These are phyloP conservation scores for Sebastes cheni DNA, from an alignment of 2,797 vertebrate species.

Conservation along the genomic window DNA sequence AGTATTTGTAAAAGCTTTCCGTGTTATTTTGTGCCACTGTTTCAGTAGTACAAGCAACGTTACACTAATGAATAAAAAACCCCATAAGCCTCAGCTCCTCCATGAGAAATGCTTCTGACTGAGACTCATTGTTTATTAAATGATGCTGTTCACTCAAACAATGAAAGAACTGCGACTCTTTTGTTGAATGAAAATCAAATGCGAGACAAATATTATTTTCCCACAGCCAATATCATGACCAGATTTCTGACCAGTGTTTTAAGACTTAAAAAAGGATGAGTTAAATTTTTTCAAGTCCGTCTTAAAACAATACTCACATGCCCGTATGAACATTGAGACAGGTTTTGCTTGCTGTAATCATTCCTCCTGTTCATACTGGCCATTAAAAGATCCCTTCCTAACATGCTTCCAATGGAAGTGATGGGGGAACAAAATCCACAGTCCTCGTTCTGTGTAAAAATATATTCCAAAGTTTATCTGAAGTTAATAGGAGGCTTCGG, in stretches of 20 bases:
- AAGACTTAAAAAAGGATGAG: not conserved
- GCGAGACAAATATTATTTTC: not conserved
- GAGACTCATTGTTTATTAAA: not conserved
- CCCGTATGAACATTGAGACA: not conserved
- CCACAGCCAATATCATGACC: not conserved
- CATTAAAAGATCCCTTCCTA: not conserved
- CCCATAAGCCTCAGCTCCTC: not conserved
- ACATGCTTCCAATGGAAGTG: not conserved
- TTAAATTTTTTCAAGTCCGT: not conserved
- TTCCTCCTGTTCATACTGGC: not conserved
- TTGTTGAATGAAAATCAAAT: not conserved
- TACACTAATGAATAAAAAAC: not conserved
- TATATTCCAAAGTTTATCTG: not conserved
- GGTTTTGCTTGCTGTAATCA: not conserved
- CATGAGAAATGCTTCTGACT: not conserved
- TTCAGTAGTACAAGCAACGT: not conserved
- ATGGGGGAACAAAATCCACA: not conserved
- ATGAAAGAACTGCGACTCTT: not conserved
- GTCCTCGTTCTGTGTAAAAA: not conserved
- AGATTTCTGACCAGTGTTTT: not conserved
- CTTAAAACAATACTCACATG: not conserved
- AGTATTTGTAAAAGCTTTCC: not conserved
- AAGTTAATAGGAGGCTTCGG: not conserved
- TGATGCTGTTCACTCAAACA: not conserved
- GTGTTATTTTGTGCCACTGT: not conserved